Evolutionary conservation across 2,113 vertebrate genomes (phyloP), one percentile per base, ranked within the genome.

Genomic region (Xiphophorus maculatus): DNA sequence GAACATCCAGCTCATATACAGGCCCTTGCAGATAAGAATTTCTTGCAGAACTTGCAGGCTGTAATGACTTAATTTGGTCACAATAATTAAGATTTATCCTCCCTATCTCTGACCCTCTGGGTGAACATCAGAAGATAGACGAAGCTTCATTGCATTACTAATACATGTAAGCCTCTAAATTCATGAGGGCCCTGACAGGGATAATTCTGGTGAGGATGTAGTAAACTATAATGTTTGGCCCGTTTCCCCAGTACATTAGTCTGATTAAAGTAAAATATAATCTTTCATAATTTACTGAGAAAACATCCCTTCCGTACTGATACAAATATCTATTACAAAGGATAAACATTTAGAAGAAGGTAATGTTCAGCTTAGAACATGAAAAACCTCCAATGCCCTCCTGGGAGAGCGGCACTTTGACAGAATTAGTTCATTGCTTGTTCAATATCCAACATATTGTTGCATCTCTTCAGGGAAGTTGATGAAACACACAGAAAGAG

Each of bases 391-490:
- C 60, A 77, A 83, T 81, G 84, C 40, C 75, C 74, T 80, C 91
- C 69, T 60, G 8, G 66, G 85, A 83, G 87, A 74, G 76, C 12
- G 74, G 65, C 81, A 69, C 71, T 86, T 85, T 92, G 91, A 92
- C 91, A 90, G 87, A 91, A 89, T 90, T 88, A 88, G 91, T 85
- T 87, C 88, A 93, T 76, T 77, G 83, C 74, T 79, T 75, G 80
- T 86, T 90, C 84, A 85, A 85, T 89, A 69, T 74, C 84, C 60
- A 84, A 77, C 70, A 83, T 83, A 82, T 70, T 82, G 70, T 80
- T 82, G 83, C 71, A 64, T 83, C 62, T 70, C 66, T 85, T 84
- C 68, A 77, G 63, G 66, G 80, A 77, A 88, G 88, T 90, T 90
- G 90, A 92, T 85, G 88, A 90, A 87, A 91, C 72, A 71, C 17